Percentiles rank a stretch among this genome's conserved stretches.
phyloP scores from a whole-genome alignment of 2,113 vertebrate genomes.

The Cisticola juncidis region DNA sequence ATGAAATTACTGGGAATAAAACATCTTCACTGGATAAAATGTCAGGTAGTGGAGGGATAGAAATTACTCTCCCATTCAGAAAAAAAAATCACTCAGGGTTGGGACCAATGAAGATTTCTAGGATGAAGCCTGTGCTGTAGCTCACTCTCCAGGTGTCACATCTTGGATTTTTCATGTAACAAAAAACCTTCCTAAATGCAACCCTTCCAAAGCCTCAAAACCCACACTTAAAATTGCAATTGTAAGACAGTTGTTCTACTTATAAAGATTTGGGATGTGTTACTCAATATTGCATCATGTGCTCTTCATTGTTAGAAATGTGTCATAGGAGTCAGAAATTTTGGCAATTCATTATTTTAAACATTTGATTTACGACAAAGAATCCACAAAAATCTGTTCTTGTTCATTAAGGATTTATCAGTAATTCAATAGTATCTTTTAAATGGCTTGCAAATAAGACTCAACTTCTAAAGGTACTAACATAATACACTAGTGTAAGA shows the following conservation, averaged over 20 bases:
- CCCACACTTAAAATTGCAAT: background rate
- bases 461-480: background rate
- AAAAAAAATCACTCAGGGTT: background rate
- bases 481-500: background rate
- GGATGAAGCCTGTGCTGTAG: background rate
- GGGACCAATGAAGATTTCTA: background rate
- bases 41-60: background rate
- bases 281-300: background rate
- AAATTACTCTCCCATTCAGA: background rate
- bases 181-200: background rate
- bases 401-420: accelerated
- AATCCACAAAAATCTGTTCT: background rate
- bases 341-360: background rate
- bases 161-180: background rate
- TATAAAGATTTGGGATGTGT: background rate
- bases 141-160: background rate
- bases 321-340: background rate
- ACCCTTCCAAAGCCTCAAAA: background rate
- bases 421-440: background rate
- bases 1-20: background rate
- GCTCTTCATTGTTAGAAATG: background rate
- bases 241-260: accelerated
- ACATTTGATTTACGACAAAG: background rate
- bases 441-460: background rate
- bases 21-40: background rate